Conservation (phyloP, 1,140 invertebrate genomes). For the Camponotus floridanus region DNA sequence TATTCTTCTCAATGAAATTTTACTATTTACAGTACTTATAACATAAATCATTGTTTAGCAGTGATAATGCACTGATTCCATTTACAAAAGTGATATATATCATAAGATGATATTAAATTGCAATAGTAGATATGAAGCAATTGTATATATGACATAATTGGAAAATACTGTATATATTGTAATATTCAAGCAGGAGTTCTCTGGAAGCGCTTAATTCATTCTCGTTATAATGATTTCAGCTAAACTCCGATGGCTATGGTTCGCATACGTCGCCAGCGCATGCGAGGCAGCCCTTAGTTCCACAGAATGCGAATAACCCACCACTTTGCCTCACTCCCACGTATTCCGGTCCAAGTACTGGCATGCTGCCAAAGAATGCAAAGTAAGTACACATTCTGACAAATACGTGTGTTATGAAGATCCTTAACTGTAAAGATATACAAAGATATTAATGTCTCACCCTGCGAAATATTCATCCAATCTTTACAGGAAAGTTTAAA, state of each 20-base stretch:
- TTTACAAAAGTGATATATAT: neutral
- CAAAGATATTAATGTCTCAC: neutral
- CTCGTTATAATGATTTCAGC: conserved; percentile 84
- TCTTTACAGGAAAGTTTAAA: neutral
- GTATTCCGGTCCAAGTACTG: conserved; percentile 83
- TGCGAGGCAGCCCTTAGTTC: conserved; percentile 89
- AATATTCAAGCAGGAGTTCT: neutral
- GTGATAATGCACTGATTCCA: no score
- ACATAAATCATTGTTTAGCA: no score
- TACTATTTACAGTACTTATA: no score
- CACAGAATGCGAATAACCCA: conserved; percentile 87
- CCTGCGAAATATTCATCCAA: neutral
- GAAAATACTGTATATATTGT: no score
- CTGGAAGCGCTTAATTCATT: conserved; percentile 28
- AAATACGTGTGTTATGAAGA: conserved; percentile 56
- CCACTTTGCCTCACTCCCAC: conserved; percentile 86
- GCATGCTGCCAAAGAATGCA: conserved; percentile 92
- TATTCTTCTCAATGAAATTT: no score
- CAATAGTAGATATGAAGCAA: neutral
- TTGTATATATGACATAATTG: neutral
- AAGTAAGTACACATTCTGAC: conserved; percentile 90
- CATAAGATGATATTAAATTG: conserved; percentile 6
- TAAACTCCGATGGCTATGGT: conserved; percentile 92
- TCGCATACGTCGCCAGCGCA: conserved; percentile 95
- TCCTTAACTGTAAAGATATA: conserved; percentile 19